Base-by-base conservation (phyloP, 2,797 vertebrate genomes). In the Enteromius mattozi region DNA sequence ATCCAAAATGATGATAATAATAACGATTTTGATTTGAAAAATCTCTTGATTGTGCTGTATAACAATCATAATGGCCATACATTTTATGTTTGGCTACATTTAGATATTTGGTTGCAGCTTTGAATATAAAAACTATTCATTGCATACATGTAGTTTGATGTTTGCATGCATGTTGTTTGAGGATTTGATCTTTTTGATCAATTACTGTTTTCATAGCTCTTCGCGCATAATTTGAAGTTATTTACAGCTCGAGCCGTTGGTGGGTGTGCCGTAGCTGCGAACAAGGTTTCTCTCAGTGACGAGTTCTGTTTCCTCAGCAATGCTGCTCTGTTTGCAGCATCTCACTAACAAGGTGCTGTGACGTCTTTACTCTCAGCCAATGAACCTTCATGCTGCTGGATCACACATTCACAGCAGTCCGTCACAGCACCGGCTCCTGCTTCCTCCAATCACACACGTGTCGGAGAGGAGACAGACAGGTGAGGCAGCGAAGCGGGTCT, bases 321-420 rank as follows among this genome's bases (percentile, higher is more conserved):
- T 84, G 85, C 80, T 78, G 80, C 81, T 86, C 42, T 68, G 83
- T 87, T 86, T 87, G 87, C 85, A 72, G 87, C 83, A 81, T 78
- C 86, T 84, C 78, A 77, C 86, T 77, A 68, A 83, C 81, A 80
- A 80, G 24, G 63, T 61, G 56, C 78, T 84, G 76, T 89, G 88
- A 89, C 87, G 88, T 88, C 85, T 88, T 88, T 89, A 49, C 78
- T 72, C 49, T 80, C 68, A 87, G 87, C 88, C 88, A 89, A 89
- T 87, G 66, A 83, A 72, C 70, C 69, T 80, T 74, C 71, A 61
- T 40, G 68, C 72, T 75, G 75, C 78, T 17, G 65, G 65, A 54
- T 83, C 86, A 89, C 74, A 69, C 76, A 82, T 85, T 87, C 61
- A 16, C 78, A 68, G 76, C 59, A 78, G 71, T 85, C 63, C 51